Evolutionary conservation across 2,888 invertebrate species (phyloP), one percentile per base, ranked within the genome.

Genomic region (Megaustenia siamemsis): DNA sequence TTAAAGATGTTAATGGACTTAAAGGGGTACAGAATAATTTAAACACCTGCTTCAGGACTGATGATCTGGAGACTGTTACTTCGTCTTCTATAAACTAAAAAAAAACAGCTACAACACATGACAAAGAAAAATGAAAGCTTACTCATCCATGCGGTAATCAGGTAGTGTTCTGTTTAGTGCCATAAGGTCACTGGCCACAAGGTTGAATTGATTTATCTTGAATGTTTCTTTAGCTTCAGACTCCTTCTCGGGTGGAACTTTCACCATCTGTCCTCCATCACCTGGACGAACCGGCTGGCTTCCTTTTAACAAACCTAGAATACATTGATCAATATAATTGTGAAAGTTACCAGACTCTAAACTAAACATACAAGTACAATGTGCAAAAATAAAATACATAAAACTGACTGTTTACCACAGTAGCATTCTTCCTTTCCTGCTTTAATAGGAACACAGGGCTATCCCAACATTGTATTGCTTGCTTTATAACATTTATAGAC

Each of bases 171-270:
- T 95, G 95, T 99, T 99, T 87, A 99, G 94, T 87, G 98, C 98
- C 92, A 99, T 98, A 96, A 97, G 97, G 94, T 99, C 99, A 94
- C 98, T 98, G 89, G 99, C 99, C 94, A 99, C 95, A 90, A 99
- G 95, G 95, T 99, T 99, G 95, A 99, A 99, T 95, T 99, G 99
- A 95, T 99, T 99, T 93, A 99, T 96, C 94, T 98, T 98, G 94
- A 99, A 99, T 94, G 97, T 97, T 92, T 98, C 98, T 94, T 98
- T 96, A 96, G 98, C 97, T 84, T 97, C 94, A 85, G 96, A 96
- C 93, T 98, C 97, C 93, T 97, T 96, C 82, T 97, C 97, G 38
- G 96, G 95, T 35, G 98, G 97, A 92, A 99, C 97, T 91, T 96
- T 96, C 32, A 99, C 99, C n/a, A 98, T 96, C 93, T 94, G 95